phyloP scores from a whole-genome alignment of 1,140 invertebrate genomes.

The Anagrus nilaparvatae region DNA sequence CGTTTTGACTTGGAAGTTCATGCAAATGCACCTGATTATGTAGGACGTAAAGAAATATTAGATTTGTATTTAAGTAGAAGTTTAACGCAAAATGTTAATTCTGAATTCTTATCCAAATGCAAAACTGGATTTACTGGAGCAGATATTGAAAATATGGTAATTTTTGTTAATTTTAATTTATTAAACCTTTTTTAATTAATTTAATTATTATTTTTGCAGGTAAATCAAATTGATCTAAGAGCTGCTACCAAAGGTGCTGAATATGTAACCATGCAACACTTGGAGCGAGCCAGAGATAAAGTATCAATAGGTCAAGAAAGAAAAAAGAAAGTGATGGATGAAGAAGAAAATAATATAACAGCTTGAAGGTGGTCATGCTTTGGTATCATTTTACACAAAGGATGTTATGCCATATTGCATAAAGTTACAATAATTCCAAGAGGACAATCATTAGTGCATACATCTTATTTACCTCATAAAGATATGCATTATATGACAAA shows the following conservation, averaged over 20 bases:
- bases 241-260: slow-evolving; percentile 85
- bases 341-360: slow-evolving; percentile 86
- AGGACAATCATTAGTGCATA: slow-evolving; percentile 79
- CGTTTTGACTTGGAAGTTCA: slow-evolving; percentile 89
- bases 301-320: slow-evolving; percentile 93
- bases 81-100: slow-evolving; percentile 65
- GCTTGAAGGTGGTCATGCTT: slow-evolving; percentile 93
- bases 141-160: slow-evolving; percentile 89
- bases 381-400: slow-evolving; percentile 88
- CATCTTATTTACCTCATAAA: slow-evolving; percentile 65
- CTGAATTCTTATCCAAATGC: slow-evolving; percentile 74
- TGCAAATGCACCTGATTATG: slow-evolving; percentile 83
- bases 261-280: slow-evolving; percentile 79
- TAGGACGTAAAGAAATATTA: slow-evolving; percentile 86
- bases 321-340: slow-evolving; percentile 79
- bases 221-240: slow-evolving; percentile 67
- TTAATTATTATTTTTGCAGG: too few species aligned
- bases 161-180: not conserved
- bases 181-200: not conserved
- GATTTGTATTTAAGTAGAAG: slow-evolving; percentile 74
- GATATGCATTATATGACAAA: slow-evolving; percentile 82
- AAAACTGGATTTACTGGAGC: slow-evolving; percentile 95
- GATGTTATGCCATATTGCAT: slow-evolving; percentile 79
- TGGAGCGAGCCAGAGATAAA: slow-evolving; percentile 92
- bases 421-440: slow-evolving; percentile 94